Evolutionary conservation across 2,888 invertebrate genomes (phyloP).

Genomic region (Mylabris sibirica): DNA sequence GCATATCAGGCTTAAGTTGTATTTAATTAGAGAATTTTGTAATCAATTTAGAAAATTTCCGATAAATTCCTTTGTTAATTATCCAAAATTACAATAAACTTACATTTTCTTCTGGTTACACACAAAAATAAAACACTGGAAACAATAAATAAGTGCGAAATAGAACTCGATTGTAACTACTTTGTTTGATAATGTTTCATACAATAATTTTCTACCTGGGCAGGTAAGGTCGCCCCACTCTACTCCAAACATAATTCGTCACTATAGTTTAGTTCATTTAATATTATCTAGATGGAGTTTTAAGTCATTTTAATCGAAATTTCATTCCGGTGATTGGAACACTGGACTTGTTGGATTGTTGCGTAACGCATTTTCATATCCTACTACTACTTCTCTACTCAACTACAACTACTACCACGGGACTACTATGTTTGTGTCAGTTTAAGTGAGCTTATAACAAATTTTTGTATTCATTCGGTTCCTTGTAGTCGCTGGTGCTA

Average conservation of each 20-base stretch:
- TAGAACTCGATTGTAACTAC: constrained; percentile 21
- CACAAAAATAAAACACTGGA: background rate
- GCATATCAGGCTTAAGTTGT: constrained; percentile 31
- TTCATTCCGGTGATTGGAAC: constrained; percentile 12
- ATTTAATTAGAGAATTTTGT: constrained; percentile 15
- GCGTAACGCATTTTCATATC: constrained; percentile 44
- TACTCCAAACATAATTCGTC: background rate
- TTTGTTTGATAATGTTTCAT: constrained; percentile 23
- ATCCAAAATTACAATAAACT: constrained; percentile 10
- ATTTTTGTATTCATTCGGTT: constrained; percentile 3
- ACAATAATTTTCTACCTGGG: constrained; percentile 29
- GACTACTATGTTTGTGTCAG: background rate
- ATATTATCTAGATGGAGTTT: constrained; percentile 26
- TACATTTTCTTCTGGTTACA: constrained; percentile 11
- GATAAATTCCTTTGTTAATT: background rate
- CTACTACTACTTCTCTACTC: constrained; percentile 18
- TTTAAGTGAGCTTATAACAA: constrained; percentile 1
- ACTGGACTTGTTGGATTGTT: constrained; percentile 34
- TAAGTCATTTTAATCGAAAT: background rate
- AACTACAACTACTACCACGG: background rate
- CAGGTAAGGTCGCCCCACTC: constrained; percentile 19
- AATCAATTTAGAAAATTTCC: background rate
- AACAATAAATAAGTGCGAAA: constrained; percentile 3
- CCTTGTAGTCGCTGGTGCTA: background rate
- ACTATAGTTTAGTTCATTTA: constrained; percentile 14